Base-by-base conservation (phyloP, 2,113 vertebrate genomes). In the Anser cygnoides region DNA sequence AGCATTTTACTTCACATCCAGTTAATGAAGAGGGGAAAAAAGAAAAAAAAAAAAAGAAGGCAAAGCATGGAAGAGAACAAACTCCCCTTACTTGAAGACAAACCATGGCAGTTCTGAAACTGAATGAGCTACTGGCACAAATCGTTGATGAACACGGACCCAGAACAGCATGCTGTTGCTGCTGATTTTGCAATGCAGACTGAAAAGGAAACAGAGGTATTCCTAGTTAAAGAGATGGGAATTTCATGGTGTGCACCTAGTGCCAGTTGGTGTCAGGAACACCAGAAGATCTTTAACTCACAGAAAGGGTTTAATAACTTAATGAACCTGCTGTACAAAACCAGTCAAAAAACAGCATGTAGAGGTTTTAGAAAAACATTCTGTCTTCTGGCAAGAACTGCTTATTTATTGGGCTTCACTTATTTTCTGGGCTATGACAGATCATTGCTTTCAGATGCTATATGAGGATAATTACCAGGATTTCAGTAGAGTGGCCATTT, bases 231-330 rank as follows among this genome's bases (percentile, higher is more conserved):
- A 61, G 33, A 39, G 35, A 37, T 1, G 5, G 55, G 87, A 89
- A 82, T 91, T 85, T 93, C 78, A 78, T 43, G 59, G 9, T 71
- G 57, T 54, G 35, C 55, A 23, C 4, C 2, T 15, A 43, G 79
- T 74, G 62, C 71, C 79, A 52, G 57, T 13, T 39, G 31, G 41
- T 90, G 76, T 80, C 93, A 92, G 92, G 76, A 94, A 55, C 49
- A 89, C 90, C 49, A 68, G 82, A 70, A 58, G 37, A 67, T 63
- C 57, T 82, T 87, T 79, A 59, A 81, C 59, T 78, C 39, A 39
- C 39, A 66, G 83, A 90, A 87, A 11, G 66, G 18, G 15, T 68
- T 93, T 95, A 73, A 93, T 87, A 90, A 58, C 49, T 91, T 93
- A 62, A 84, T 94, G 89, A 95, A 78, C 66, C 61, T 92, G 68